Base-by-base conservation (phyloP, 2,797 vertebrate genomes). In the Pangasius mekongensis region DNA sequence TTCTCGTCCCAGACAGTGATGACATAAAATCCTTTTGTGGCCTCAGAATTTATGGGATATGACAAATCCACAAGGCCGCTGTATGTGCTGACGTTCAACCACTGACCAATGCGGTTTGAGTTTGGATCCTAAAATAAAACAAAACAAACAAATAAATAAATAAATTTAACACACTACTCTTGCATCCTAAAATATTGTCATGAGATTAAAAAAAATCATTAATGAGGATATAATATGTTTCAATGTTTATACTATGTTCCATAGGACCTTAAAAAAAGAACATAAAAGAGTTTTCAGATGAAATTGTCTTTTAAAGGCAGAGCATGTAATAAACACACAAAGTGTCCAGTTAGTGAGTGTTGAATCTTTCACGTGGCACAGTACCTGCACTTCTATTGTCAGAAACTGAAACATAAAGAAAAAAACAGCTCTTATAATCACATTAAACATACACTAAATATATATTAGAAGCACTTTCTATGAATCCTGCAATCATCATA, bases 101-200 rank as follows among this genome's bases (percentile, higher is more conserved):
- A 98, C 91, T 97, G 97, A 86, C 96, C 96, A 8, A 98, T 97
- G 85, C 92, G 94, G 86, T 97, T 97, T 8, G 92, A 92, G 54
- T 90, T 94, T 16, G 97, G 96, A 90, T 98, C 97, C 97, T 98
- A 22, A n/a, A 67, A 56, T 30, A 14, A 64, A 85, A 69, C 1
- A 36, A 33, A n/a, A 30, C 30, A 64, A 43, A 36, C 6, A 36
- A 24, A 81, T 52, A 13, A 6, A 56, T 56, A 0, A 54, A 54
- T 14, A 54, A n/a, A 39, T 14, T 22, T n/a, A 47, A 47, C 24
- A 16, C 24, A 2, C 11, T 76, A 5, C 8, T 56, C 14, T 30
- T 54, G 2, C n/a, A 22, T 80, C 16, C 16, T 56, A 39, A 56
- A 22, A 33, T 56, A 52, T n/a, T 22, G 6, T n/a, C 22, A 47